Evolutionary conservation across 2,888 invertebrate genomes (phyloP).

Genomic region (Drosophila anomalata): DNA sequence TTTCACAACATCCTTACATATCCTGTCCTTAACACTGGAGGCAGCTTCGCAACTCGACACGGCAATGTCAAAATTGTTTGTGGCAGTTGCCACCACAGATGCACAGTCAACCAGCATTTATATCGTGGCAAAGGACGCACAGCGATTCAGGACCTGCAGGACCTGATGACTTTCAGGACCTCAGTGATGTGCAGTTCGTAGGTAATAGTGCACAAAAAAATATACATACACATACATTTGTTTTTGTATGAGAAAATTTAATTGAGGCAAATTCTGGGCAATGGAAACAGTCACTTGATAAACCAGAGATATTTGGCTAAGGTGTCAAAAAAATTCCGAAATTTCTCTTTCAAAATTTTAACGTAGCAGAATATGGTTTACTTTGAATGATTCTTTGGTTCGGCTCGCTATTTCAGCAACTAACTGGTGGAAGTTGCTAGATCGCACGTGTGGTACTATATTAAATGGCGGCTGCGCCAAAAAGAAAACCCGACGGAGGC

Average conservation of each 20-base stretch:
- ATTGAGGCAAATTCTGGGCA: neutral
- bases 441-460: constrained; percentile 34
- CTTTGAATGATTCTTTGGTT: constrained; percentile 47
- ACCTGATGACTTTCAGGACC: constrained; percentile 1
- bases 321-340: constrained; percentile 33
- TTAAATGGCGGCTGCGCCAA: constrained; percentile 71
- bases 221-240: neutral
- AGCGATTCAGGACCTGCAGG: neutral
- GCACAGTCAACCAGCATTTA: constrained; percentile 71
- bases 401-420: constrained; percentile 39
- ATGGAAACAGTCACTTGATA: neutral
- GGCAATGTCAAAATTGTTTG: constrained; percentile 75
- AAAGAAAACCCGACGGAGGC: constrained; percentile 61
- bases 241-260: neutral
- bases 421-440: constrained; percentile 43
- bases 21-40: constrained; percentile 63
- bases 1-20: constrained; percentile 79
- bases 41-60: constrained; percentile 45
- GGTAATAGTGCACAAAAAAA: neutral
- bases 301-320: neutral
- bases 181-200: neutral
- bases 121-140: constrained; percentile 46
- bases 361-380: constrained; percentile 51
- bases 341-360: constrained; percentile 22
- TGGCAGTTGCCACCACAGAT: constrained; percentile 72